These are phyloP conservation scores for Oreochromis spilurus DNA, from an alignment of 2,113 vertebrate genomes.

Conservation along the genomic window DNA sequence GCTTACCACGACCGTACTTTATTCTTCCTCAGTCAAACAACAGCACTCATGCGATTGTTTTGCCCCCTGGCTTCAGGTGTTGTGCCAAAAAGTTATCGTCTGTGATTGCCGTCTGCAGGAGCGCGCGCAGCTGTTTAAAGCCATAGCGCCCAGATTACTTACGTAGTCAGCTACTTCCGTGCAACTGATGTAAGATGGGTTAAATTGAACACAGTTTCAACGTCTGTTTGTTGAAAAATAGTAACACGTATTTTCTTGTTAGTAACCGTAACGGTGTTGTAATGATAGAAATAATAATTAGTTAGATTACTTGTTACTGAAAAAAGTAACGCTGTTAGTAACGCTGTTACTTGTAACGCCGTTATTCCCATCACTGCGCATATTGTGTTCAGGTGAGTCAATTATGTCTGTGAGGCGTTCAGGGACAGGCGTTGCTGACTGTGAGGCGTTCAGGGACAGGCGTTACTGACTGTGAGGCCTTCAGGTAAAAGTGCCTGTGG, in stretches of 20 bases:
- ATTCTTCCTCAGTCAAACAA: background rate
- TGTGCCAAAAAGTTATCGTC: background rate
- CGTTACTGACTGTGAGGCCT: fast-evolving
- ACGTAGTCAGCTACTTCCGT: background rate
- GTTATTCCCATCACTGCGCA: background rate
- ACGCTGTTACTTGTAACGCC: background rate
- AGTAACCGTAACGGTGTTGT: background rate
- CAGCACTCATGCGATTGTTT: background rate
- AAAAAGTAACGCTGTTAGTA: background rate
- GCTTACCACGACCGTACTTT: background rate
- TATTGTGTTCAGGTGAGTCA: background rate
- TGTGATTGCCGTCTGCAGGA: background rate
- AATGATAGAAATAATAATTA: background rate
- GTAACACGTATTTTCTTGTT: background rate
- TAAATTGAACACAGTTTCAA: background rate
- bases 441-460: background rate
- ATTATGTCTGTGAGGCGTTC: background rate
- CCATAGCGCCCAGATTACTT: background rate
- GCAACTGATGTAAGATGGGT: background rate
- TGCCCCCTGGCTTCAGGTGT: background rate
- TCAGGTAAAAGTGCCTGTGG: background rate
- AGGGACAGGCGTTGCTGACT: background rate
- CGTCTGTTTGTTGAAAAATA: background rate
- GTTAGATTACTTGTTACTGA: background rate
- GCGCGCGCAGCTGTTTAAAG: background rate